These are phyloP conservation scores for Turdus rufiventris DNA, from an alignment of 2,113 vertebrate species.

Conservation along the genomic window DNA sequence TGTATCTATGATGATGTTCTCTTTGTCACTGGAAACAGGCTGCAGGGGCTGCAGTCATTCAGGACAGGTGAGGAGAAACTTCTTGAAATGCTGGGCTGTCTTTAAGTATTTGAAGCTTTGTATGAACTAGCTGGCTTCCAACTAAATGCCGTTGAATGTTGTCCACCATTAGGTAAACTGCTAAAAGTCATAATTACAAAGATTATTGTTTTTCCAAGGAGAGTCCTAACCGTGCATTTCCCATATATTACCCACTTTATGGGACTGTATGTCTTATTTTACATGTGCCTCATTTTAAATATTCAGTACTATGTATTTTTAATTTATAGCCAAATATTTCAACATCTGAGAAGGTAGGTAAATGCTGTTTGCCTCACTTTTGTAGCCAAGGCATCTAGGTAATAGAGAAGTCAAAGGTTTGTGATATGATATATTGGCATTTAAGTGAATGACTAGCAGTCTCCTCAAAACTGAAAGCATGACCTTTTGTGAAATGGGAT, in stretches of 20 bases:
- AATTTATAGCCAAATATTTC: background rate
- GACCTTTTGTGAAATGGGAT: constrained; percentile 51
- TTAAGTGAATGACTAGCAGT: constrained; percentile 27
- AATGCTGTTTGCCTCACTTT: background rate
- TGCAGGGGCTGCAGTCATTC: background rate
- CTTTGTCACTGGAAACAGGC: background rate
- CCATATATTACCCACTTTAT: background rate
- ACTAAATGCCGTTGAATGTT: background rate
- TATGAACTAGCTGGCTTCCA: background rate
- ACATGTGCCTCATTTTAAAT: background rate
- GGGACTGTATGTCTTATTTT: background rate
- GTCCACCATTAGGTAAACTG: background rate
- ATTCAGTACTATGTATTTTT: background rate
- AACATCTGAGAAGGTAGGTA: background rate
- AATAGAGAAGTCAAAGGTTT: constrained; percentile 7
- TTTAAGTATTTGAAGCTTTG: background rate
- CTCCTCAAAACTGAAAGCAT: constrained; percentile 21
- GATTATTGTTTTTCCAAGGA: background rate
- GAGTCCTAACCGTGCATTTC: background rate
- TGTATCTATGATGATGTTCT: background rate
- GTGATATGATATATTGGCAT: constrained; percentile 1
- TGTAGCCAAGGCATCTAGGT: background rate
- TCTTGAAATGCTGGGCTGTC: background rate
- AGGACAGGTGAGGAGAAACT: background rate
- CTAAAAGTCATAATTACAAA: background rate